Evolutionary conservation across 1,140 invertebrate species (phyloP), one percentile per base, ranked within the genome.

Genomic region (Apocrypta bakeri): DNA sequence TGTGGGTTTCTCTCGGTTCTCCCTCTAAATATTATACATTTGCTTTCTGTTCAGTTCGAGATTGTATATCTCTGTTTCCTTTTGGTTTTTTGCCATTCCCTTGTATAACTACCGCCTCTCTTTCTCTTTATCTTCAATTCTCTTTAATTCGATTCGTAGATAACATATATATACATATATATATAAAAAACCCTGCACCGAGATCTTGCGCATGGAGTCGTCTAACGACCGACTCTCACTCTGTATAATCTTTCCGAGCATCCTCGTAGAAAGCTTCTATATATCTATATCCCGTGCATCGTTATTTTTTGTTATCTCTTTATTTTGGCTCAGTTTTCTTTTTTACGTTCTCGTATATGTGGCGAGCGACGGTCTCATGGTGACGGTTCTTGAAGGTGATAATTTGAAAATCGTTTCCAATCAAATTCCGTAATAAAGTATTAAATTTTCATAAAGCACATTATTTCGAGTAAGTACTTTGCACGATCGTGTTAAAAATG

Each of bases 111-210:
- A 56, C 27, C 12, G 33, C 33, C 33, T 9, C 63, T 12, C 21
- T 24, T 24, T 25, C 63, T 25, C 2, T 25, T n/a, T 21, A n/a
- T 64, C 63, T 66, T 66, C 27, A 25, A 25, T 66, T 66, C 2
- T 66, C 63, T 66, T 66, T 27, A 11, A 29, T 66, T 66, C 63
- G 24, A 56, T 56, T 56, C 48, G 48, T 56, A 56, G 48, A 21
- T 48, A 48, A 37, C 14, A 42, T 42, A 12, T 42, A 48, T 48
- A 48, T 48, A 17, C n/a, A n/a, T n/a, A n/a, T n/a, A n/a, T n/a
- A n/a, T n/a, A 48, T 17, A 48, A 17, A 56, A 56, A n/a, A 66
- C 63, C 63, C 63, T 79, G 77, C 77, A 79, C 77, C 77, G 64
- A 79, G 77, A 25, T 27, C 24, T 66, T 66, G 63, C 63, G 63